Evolutionary conservation across 2,888 invertebrate species (phyloP).

Genomic region (Drosophila borborema): DNA sequence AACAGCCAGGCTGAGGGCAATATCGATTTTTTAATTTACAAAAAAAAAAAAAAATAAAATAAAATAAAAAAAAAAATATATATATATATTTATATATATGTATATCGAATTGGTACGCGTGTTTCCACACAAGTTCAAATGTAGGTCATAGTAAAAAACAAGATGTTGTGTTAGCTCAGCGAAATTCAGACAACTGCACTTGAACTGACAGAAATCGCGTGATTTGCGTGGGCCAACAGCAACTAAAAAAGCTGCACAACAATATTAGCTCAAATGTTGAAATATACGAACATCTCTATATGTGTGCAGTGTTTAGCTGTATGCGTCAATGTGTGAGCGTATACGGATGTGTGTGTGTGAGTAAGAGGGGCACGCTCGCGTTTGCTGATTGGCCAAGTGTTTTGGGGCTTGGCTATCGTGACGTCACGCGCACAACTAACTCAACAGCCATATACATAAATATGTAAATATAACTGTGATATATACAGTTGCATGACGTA

Average conservation of each 20-base stretch:
- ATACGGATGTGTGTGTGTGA: slow-evolving; percentile 3
- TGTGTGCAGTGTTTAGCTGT: slow-evolving; percentile 6
- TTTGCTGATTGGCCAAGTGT: slow-evolving; percentile 69
- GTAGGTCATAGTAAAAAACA: slow-evolving; percentile 61
- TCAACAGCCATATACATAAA: slow-evolving; percentile 17
- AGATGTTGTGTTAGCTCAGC: slow-evolving; percentile 59
- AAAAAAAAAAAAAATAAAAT: slow-evolving; percentile 2
- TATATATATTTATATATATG: background rate
- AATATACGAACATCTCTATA: slow-evolving; percentile 21
- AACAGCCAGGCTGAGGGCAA: slow-evolving; percentile 23
- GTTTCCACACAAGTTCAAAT: slow-evolving; percentile 69
- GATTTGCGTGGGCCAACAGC: slow-evolving; percentile 62
- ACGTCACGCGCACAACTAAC: slow-evolving; percentile 68
- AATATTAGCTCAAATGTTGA: slow-evolving; percentile 44
- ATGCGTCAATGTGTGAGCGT: slow-evolving; percentile 4
- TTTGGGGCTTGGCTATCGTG: slow-evolving; percentile 81
- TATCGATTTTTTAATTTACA: slow-evolving; percentile 52
- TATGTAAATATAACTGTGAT: slow-evolving; percentile 46
- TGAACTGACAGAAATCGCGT: slow-evolving; percentile 67
- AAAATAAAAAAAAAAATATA: slow-evolving; percentile 1
- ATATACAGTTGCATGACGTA: slow-evolving; percentile 44
- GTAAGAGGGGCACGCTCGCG: slow-evolving; percentile 58
- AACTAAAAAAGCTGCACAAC: slow-evolving; percentile 40
- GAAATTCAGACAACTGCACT: slow-evolving; percentile 59
- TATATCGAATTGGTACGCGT: slow-evolving; percentile 43